Evolutionary conservation across 2,888 invertebrate species (phyloP), one percentile per base, ranked within the genome.

Genomic region (Clunio marinus): DNA sequence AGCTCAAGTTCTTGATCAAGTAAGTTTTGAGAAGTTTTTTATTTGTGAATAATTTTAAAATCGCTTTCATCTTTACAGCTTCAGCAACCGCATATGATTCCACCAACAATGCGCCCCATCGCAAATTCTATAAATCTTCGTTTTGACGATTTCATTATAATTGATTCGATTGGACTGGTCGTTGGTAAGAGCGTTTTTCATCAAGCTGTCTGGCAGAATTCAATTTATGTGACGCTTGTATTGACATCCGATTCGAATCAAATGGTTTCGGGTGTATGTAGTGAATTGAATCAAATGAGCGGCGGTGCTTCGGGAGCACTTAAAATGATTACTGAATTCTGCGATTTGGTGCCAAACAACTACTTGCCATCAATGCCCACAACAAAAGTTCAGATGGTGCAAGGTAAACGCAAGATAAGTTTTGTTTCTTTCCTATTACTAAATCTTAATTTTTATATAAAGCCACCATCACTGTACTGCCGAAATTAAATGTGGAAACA

Each of bases 1-100:
- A 20, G 90, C 92, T 65, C 92, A 93, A 80, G 88, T 93, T 74
- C 82, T 93, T 71, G 92, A 93, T 80, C 91, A 93, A 84, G 93
- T 93, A 20, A 7, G 17, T 3, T 41, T n/a, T 8, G 10, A n/a
- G 41, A 41, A 3, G 3, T 41, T 41, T 41, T 41, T 20, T 20
- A 41, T 10, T 45, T 22, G 45, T 4, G 3, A n/a, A 17, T 28
- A 46, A 3, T 15, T 24, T 24, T 13, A 7, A 8, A 57, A 35
- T 41, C 27, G n/a, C 22, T 15, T 63, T 17, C 58, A 32, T 69
- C 55, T 67, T 41, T 70, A 28, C 73, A 86, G 86, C 80, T 86
- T 65, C 89, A 89, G 77, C 89, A 89, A 80, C 84, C 84, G 62
- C 84, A 84, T 15, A 82, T 84, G 58, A 83, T 89, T 76, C 86